These are phyloP conservation scores for Papilio polyxenes DNA, from an alignment of 1,140 invertebrate genomes.

Conservation along the genomic window DNA sequence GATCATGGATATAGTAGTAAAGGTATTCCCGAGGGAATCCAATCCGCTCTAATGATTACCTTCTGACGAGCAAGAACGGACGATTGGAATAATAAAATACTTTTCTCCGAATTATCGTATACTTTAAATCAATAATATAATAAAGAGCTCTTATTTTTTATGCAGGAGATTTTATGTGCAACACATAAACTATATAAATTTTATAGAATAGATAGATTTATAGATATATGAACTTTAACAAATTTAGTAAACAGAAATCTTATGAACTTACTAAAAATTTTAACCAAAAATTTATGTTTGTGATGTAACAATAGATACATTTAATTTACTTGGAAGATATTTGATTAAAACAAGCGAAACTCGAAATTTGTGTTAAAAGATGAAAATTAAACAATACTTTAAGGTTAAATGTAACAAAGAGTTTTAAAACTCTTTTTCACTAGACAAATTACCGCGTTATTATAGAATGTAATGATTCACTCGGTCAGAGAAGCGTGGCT, in stretches of 20 bases:
- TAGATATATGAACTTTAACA: too few relatives aligned
- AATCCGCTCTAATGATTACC: conserved; percentile 17
- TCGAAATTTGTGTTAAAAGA: conserved; percentile 7
- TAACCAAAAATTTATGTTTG: too few relatives aligned
- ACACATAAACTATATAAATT: too few relatives aligned
- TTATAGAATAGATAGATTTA: too few relatives aligned
- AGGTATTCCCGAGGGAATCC: conserved; percentile 3
- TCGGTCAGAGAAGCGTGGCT: neutral
- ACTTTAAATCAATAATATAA: neutral
- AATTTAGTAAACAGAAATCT: too few relatives aligned
- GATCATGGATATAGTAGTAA: conserved; percentile 5
- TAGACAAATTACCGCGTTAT: neutral
- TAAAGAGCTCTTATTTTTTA: too few relatives aligned
- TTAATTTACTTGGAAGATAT: neutral
- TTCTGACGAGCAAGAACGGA: conserved; percentile 2
- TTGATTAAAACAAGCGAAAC: neutral
- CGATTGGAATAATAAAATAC: neutral
- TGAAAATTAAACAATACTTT: conserved; percentile 1
- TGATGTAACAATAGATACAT: neutral
- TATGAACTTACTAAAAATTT: too few relatives aligned
- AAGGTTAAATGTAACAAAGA: conserved; percentile 14
- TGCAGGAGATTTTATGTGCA: too few relatives aligned
- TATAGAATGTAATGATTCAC: too few relatives aligned
- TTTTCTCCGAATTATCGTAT: neutral
- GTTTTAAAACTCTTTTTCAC: neutral